Conservation (phyloP, 2,113 vertebrate species). For the Muntiacus muntjak region DNA sequence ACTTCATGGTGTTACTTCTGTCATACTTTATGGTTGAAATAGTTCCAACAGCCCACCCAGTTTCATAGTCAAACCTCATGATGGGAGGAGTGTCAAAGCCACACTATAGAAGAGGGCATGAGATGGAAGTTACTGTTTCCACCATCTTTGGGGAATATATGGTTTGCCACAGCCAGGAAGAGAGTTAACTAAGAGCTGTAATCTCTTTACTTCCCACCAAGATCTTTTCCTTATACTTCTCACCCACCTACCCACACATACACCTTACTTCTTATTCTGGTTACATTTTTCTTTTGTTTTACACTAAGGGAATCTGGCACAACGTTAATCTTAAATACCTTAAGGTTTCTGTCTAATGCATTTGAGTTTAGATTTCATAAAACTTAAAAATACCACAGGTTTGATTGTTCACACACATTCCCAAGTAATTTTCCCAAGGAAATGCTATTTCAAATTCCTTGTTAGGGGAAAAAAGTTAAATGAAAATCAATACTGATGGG, state of each 20-base stretch:
- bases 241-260: background rate
- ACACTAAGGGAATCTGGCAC: slow-evolving; percentile 4
- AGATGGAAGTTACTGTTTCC: background rate
- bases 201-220: background rate
- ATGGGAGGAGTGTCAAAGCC: background rate
- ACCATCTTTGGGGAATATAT: background rate
- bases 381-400: slow-evolving; percentile 40
- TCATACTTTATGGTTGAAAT: background rate
- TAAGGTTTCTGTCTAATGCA: background rate
- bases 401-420: slow-evolving; percentile 24
- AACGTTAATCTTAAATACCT: background rate
- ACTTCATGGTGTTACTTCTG: background rate
- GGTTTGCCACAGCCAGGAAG: background rate
- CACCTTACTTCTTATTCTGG: background rate
- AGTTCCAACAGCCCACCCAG: background rate
- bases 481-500: slow-evolving; percentile 58
- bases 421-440: slow-evolving; percentile 52
- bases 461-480: slow-evolving; percentile 11
- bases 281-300: slow-evolving; percentile 25
- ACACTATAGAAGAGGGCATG: background rate
- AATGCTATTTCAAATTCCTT: slow-evolving; percentile 38
- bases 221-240: background rate
- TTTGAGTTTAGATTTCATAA: slow-evolving; percentile 27
- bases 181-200: background rate
- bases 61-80: background rate